Evolutionary conservation across 2,888 invertebrate genomes (phyloP).

Genomic region (Salpingus planirostris): DNA sequence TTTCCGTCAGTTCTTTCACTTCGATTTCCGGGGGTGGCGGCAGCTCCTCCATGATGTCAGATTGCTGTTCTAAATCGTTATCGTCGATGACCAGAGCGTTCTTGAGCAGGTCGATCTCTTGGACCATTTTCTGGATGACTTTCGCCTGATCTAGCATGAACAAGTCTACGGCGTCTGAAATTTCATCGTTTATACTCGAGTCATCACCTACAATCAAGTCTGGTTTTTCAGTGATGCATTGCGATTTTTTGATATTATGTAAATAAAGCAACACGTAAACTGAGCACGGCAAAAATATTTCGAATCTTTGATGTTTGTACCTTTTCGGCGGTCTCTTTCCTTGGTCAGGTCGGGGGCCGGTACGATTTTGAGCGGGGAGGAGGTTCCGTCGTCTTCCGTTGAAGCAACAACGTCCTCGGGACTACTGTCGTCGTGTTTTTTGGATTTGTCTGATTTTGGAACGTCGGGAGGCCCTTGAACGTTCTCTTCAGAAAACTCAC

Average conservation of each 20-base stretch:
- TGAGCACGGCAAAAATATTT: no score
- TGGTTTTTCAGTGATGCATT: no score
- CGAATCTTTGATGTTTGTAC: no score
- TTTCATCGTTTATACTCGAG: constrained; percentile 15
- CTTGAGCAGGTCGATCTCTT: constrained; percentile 36
- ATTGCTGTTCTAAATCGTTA: constrained; percentile 35
- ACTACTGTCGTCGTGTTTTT: constrained; percentile 15
- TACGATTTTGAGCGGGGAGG: constrained; percentile 34
- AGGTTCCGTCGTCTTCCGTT: constrained; percentile 29
- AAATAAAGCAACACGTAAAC: no score
- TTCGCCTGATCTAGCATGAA: constrained; percentile 27
- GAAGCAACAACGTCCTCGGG: constrained; percentile 32
- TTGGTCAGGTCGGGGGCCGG: constrained; percentile 39
- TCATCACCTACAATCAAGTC: constrained; percentile 11
- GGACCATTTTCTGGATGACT: constrained; percentile 43
- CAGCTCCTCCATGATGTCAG: constrained; percentile 46
- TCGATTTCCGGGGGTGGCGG: constrained; percentile 42
- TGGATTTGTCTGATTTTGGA: constrained; percentile 1
- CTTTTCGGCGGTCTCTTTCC: constrained; percentile 35
- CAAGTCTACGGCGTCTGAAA: constrained; percentile 28
- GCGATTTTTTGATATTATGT: no score
- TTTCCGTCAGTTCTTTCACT: constrained; percentile 46
- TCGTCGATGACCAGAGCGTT: constrained; percentile 37
- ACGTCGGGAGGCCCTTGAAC: constrained; percentile 24
- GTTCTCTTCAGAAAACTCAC: constrained; percentile 32